phyloP scores from a whole-genome alignment of 2,113 vertebrate species.

The Crypturellus undulatus region DNA sequence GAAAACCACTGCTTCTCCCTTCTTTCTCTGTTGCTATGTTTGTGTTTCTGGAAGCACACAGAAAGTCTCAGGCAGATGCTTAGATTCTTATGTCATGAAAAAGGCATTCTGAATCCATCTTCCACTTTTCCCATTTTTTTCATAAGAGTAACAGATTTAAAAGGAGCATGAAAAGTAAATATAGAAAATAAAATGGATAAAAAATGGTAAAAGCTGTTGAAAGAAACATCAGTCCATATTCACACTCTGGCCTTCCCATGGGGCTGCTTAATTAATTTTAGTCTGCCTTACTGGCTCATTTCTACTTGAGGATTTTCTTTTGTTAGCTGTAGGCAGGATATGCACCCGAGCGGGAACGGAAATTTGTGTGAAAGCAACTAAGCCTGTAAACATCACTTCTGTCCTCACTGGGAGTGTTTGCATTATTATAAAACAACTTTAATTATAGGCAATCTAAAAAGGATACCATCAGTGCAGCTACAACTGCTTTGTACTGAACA shows the following conservation, averaged over 20 bases:
- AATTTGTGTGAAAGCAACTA: conserved; percentile 33
- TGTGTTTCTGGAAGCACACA: background rate
- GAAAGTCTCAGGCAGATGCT: background rate
- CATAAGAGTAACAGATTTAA: background rate
- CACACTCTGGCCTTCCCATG: background rate
- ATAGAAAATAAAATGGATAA: background rate
- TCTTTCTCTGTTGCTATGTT: background rate
- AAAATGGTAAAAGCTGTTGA: background rate
- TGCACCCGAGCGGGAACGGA: fast-evolving
- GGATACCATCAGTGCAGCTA: background rate
- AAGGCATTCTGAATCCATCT: background rate
- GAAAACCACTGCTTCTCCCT: background rate
- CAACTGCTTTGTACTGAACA: background rate
- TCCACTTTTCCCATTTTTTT: background rate
- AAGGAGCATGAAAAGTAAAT: background rate
- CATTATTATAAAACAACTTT: background rate
- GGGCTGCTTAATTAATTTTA: background rate
- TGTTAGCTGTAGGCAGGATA: background rate
- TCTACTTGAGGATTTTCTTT: background rate
- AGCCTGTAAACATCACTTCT: conserved; percentile 26
- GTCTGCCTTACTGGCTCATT: background rate
- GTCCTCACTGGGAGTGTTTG: background rate
- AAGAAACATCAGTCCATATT: background rate
- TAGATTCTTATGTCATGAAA: background rate
- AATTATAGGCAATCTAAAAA: conserved; percentile 40